Base-by-base conservation (phyloP, 2,113 vertebrate species). In the Gallinago media region DNA sequence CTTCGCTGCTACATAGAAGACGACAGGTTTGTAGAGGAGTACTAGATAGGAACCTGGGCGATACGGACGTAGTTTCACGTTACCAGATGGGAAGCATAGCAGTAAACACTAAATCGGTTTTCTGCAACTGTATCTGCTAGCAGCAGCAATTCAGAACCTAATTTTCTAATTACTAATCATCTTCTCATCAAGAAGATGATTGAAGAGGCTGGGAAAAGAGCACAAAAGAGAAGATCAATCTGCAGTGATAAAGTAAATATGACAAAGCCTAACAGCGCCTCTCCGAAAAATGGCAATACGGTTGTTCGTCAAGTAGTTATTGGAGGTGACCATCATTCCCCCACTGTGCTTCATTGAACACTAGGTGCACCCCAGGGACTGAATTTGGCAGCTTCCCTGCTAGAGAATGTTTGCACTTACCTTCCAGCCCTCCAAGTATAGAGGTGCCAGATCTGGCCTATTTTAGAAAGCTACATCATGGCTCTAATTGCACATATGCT, bases 141-240 rank as follows among this genome's bases (percentile, higher is more conserved):
- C 61, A 89, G 73, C 59, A 96, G 27, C 34, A 54, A 31, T 36
- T 71, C 73, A 91, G 15, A 88, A 94, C 34, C 54, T 68, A 85
- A 63, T 85, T 46, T 67, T 71, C 34, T 82, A 85, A 71, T 93
- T 72, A 42, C 25, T 36, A 79, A 49, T 31, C 26, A 46, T 59
- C 62, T 75, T 75, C 75, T 90, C 26, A 65, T 83, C 40, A 79
- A 72, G 78, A 75, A 71, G 58, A 71, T 52, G 44, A 92, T 50
- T 79, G 67, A 88, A 85, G n/a, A 90, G 18, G 32, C 7, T 63
- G 44, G 31, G 26, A 32, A 44, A 82, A 95, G 25, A 82, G 19
- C n/a, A 81, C 32, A 32, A 29, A 85, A 71, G 26, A 84, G 17
- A 42, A 88, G 9, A 36, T 49, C 22, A 50, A 32, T 42, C 31